These are phyloP conservation scores for Epizoanthus rinbou DNA, from an alignment of 92 coral and sea anemone species.

Conservation along the genomic window DNA sequence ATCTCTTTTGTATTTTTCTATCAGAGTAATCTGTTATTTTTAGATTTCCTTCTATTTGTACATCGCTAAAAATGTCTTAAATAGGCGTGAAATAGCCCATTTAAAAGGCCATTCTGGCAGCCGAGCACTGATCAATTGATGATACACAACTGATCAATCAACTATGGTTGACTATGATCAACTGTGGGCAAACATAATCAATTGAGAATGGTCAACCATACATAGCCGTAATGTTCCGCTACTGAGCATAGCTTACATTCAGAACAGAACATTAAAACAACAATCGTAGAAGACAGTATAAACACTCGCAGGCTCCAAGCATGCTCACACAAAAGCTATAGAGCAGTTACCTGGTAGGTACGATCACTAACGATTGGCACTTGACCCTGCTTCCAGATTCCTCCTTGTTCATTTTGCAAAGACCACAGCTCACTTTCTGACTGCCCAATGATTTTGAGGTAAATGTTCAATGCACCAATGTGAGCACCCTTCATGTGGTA, in stretches of 20 bases:
- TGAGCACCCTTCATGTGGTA: constrained; percentile 91
- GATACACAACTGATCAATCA: not conserved
- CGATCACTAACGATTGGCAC: constrained; percentile 77
- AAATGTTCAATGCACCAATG: constrained; percentile 78
- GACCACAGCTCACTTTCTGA: constrained; percentile 90
- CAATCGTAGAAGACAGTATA: too few relatives aligned
- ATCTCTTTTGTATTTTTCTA: too few relatives aligned
- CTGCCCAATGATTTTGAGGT: constrained; percentile 79
- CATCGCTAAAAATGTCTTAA: too few relatives aligned
- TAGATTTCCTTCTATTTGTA: too few relatives aligned
- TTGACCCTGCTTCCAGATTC: constrained; percentile 77
- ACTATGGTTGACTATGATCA: too few relatives aligned
- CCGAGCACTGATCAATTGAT: not conserved
- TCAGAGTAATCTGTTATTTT: too few relatives aligned
- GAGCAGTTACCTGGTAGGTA: constrained; percentile 66
- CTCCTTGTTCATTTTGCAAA: constrained; percentile 63
- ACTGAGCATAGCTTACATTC: too few relatives aligned
- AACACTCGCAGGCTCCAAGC: not conserved
- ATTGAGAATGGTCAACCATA: too few relatives aligned
- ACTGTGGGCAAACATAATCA: too few relatives aligned
- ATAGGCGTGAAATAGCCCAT: too few relatives aligned
- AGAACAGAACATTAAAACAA: too few relatives aligned
- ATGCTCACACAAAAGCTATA: not conserved
- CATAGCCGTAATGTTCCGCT: too few relatives aligned
- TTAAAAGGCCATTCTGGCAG: not conserved